Evolutionary conservation across 1,140 invertebrate genomes (phyloP), one percentile per base, ranked within the genome.

Genomic region (Pseudomyrmex dendroicus): DNA sequence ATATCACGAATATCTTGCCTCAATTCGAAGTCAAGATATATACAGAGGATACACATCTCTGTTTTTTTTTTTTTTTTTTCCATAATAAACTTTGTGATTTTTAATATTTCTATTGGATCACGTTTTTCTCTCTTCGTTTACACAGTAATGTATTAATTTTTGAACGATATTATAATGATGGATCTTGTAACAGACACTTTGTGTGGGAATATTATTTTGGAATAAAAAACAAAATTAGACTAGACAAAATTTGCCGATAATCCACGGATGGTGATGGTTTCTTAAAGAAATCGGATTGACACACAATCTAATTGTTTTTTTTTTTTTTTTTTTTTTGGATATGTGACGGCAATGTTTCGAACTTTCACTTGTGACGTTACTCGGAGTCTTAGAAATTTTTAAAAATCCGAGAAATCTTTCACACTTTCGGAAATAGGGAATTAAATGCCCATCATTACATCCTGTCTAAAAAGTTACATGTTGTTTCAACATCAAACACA

Each of bases 11-110:
- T 74, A 52, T 72, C 76, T 76, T 52, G 62, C 25, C 63, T 82
- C n/a, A 73, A 15, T 13, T 73, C 25, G n/a, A 54, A 73, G 68
- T 63, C 70, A 64, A 74, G 68, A 86, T 78, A 84, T 84, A 86
- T 86, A 80, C 66, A 84, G 50, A 70, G 35, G 35, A 70, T 80
- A 64, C 44, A 57, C 64, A 17, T 56, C 46, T 15, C 25, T 35
- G 15, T 35, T 35, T 35, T 35, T 7, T 35, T 35, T 15, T 15
- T 35, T 35, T 35, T 35, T 35, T 35, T 7, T 35, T 35, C 5
- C 35, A 48, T 59, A 22, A 62, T 22, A 54, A 12, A 80, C 48
- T 59, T 48, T n/a, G 20, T 5, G 56, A 59, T 57, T 68, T 44
- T 48, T 7, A 12, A 46, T 35, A 1, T 17, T 50, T 61, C 61